A percentile compares a stretch with the other conserved stretches of the same genome.
These are phyloP conservation scores for Bombus confusus DNA, from an alignment of 1,140 invertebrate genomes.

Conservation along the genomic window DNA sequence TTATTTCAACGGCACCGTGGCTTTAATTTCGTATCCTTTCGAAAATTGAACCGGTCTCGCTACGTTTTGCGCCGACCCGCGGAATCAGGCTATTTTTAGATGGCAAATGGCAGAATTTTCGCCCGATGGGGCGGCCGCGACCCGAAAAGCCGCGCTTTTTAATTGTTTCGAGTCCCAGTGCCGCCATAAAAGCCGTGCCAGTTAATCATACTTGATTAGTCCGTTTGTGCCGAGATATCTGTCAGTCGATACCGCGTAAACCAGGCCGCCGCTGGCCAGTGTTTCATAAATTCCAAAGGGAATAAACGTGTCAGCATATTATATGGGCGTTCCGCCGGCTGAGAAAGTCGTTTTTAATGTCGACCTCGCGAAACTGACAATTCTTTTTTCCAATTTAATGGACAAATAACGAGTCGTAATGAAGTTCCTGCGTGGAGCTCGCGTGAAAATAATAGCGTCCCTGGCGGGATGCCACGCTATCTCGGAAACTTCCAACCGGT, in stretches of 20 bases:
- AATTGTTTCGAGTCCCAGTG: constrained; percentile 9
- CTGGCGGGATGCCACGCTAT: not conserved
- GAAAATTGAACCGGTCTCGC: not conserved
- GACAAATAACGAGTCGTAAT: constrained; percentile 38
- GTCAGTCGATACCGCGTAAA: constrained; percentile 49
- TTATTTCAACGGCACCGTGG: not conserved
- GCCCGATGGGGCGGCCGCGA: not conserved
- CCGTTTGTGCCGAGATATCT: constrained; percentile 61
- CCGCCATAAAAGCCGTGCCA: constrained; percentile 17
- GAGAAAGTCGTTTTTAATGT: constrained; percentile 4
- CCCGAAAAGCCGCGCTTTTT: not conserved
- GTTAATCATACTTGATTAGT: constrained; percentile 65
- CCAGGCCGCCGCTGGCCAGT: not conserved
- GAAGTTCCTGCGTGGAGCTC: constrained; percentile 21
- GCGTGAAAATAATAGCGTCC: constrained; percentile 22
- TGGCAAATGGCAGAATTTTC: not conserved
- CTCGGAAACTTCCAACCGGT: not conserved
- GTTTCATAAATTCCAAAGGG: constrained; percentile 49
- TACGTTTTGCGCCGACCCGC: not conserved
- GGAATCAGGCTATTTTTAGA: not conserved
- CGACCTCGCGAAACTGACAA: constrained; percentile 15
- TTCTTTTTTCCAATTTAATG: constrained; percentile 38
- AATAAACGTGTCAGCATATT: constrained; percentile 46
- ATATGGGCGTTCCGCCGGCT: not conserved
- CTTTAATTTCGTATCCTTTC: constrained; percentile 8